These are phyloP conservation scores for Ellobium chinense DNA, from an alignment of 2,888 invertebrate species.

Conservation along the genomic window DNA sequence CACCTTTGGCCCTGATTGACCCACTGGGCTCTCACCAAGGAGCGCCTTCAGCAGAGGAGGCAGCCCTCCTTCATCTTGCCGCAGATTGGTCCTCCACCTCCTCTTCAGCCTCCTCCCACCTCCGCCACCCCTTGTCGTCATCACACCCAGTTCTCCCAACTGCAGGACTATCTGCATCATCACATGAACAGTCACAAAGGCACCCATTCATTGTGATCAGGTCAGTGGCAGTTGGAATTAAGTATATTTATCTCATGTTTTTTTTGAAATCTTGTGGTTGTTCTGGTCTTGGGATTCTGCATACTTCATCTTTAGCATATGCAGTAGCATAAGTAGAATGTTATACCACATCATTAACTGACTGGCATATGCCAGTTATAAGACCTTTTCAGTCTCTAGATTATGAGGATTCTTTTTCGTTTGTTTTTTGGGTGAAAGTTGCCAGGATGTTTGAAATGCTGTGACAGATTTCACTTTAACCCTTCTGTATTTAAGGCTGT, in stretches of 20 bases:
- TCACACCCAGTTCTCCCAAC: constrained; percentile 16
- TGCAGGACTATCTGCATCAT: background rate
- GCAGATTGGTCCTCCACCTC: constrained; percentile 54
- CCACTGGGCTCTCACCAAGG: constrained; percentile 49
- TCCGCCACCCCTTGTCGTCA: constrained; percentile 19
- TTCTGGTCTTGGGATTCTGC: background rate
- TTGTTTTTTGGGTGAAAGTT: no score
- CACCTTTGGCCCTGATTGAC: constrained; percentile 80
- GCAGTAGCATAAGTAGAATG: no score
- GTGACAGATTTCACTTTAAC: no score
- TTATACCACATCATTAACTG: no score
- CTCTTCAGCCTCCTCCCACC: constrained; percentile 35
- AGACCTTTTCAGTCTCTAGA: no score
- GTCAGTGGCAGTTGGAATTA: no score
- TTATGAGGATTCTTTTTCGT: no score
- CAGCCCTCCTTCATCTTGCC: constrained; percentile 52
- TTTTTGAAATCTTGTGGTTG: background rate
- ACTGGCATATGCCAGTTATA: no score
- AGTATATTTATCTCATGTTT: no score
- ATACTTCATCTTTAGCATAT: background rate
- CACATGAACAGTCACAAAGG: constrained; percentile 21
- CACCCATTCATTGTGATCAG: constrained; percentile 85
- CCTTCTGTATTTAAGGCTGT: no score
- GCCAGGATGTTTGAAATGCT: no score
- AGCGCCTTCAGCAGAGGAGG: constrained; percentile 52